A percentile compares a stretch with the other conserved stretches of the same genome.
These are phyloP conservation scores for Melanotaenia nigrans DNA, from an alignment of 2,797 vertebrate species.

Conservation along the genomic window DNA sequence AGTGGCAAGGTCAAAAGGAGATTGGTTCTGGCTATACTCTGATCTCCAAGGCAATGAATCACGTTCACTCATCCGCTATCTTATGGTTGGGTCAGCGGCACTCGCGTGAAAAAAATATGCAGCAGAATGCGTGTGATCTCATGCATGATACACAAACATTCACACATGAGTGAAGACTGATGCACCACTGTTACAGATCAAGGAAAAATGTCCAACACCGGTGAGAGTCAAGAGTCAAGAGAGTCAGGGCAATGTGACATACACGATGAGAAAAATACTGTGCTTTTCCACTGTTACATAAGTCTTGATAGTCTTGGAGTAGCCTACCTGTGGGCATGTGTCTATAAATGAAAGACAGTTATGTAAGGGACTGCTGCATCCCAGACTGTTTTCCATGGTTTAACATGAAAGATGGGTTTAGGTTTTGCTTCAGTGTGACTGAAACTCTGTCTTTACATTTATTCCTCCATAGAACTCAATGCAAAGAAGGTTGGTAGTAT, in stretches of 20 bases:
- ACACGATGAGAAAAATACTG: constrained; percentile 9
- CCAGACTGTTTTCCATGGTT: constrained; percentile 30
- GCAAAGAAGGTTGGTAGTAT: constrained; percentile 3
- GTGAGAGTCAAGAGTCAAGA: constrained; percentile 10
- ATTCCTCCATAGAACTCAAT: constrained; percentile 12
- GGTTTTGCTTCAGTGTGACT: constrained; percentile 28
- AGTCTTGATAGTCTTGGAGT: constrained; percentile 22
- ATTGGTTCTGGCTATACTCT: constrained; percentile 34
- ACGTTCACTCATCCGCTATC: constrained; percentile 48
- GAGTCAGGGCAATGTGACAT: constrained; percentile 11
- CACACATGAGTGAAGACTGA: constrained; percentile 7
- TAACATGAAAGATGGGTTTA: constrained; percentile 15
- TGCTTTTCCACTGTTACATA: constrained; percentile 52
- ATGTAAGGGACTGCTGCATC: constrained; percentile 60
- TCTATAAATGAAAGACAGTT: constrained; percentile 70
- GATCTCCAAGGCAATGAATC: constrained; percentile 49
- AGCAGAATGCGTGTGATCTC: constrained; percentile 26
- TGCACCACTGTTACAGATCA: constrained; percentile 9
- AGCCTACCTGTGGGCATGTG: constrained; percentile 54
- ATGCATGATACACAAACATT: constrained; percentile 25
- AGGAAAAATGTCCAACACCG: constrained; percentile 19
- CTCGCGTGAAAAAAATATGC: constrained; percentile 5
- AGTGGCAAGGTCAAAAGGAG: constrained; percentile 31
- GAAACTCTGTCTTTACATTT: constrained; percentile 24
- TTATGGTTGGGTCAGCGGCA: constrained; percentile 37